Conservation (phyloP, 2,797 vertebrate genomes). For the Gymnoscopelus braueri region DNA sequence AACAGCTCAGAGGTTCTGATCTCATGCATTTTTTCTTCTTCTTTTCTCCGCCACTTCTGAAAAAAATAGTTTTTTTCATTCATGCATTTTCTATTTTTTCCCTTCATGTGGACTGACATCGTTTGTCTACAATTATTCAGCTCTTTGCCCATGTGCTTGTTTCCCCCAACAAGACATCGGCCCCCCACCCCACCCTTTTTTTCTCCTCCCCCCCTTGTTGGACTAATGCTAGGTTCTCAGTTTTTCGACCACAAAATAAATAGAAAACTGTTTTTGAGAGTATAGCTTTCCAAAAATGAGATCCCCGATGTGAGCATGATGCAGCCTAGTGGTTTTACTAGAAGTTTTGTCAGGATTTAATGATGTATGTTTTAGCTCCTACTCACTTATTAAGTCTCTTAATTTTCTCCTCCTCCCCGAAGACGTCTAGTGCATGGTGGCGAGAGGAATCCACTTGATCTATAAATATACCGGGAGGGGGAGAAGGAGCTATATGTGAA, state of each 20-base stretch:
- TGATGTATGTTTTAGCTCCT: slow-evolving; percentile 76
- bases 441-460: slow-evolving; percentile 69
- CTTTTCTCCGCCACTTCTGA: neutral
- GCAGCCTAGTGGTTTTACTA: slow-evolving; percentile 17
- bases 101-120: slow-evolving; percentile 58
- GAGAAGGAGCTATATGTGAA: slow-evolving; percentile 71
- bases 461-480: slow-evolving; percentile 80
- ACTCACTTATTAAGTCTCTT: slow-evolving; percentile 81
- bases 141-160: slow-evolving; percentile 38
- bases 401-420: slow-evolving; percentile 69
- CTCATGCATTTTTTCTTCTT: slow-evolving; percentile 75
- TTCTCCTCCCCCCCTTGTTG: slow-evolving; percentile 41
- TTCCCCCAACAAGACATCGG: slow-evolving; percentile 29
- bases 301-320: slow-evolving; percentile 38
- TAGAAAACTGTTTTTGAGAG: slow-evolving; percentile 55
- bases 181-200: neutral
- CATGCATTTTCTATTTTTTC: slow-evolving; percentile 54
- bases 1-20: slow-evolving; percentile 66
- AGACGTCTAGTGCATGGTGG: slow-evolving; percentile 44
- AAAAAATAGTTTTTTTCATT: slow-evolving; percentile 55
- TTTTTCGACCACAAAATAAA: slow-evolving; percentile 72
- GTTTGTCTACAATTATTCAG: slow-evolving; percentile 51
- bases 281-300: slow-evolving; percentile 54
- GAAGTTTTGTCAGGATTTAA: slow-evolving; percentile 73
- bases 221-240: slow-evolving; percentile 70